Evolutionary conservation across 1,140 invertebrate species (phyloP), one percentile per base, ranked within the genome.

Genomic region (Leptoteleia sp.): DNA sequence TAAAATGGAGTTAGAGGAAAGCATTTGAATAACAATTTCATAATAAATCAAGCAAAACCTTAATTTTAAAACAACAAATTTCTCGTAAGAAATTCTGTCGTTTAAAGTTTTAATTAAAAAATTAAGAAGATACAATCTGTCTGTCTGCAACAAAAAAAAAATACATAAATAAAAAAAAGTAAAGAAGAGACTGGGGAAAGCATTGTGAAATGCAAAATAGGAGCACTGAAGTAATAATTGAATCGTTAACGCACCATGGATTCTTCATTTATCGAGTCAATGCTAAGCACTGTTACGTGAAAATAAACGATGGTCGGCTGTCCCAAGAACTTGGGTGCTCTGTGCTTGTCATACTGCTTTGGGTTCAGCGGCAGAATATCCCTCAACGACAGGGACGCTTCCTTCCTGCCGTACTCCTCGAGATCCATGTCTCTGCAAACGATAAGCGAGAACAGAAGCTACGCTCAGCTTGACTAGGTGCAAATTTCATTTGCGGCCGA

Each of bases 191-290:
- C n/a, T n/a, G n/a, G n/a, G n/a, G n/a, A n/a, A n/a, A n/a, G n/a
- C n/a, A n/a, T n/a, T n/a, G n/a, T n/a, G n/a, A n/a, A n/a, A n/a
- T n/a, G n/a, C n/a, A n/a, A n/a, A n/a, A n/a, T n/a, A n/a, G n/a
- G n/a, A n/a, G n/a, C n/a, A n/a, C n/a, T n/a, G n/a, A n/a, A 25
- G 12, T 29, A 6, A n/a, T 15, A 42, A 50, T 1, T 40, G 9
- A 59, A 33, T 40, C 4, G 47, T 50, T 72, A 54, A 76, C 90
- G 91, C 88, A 95, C 95, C 95, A 97, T 97, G n/a, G 95, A 96
- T 88, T 96, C 95, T 86, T 97, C 95, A 84, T 97, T 96, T 76
- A 97, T 96, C 2, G 95, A 96, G 87, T 97, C 95, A 37, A 97
- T 87, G 31, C 94, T 96, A 62, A 96, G 90, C 4, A 97, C 95